A percentile compares a stretch with the other conserved stretches of the same genome.
phyloP scores from a whole-genome alignment of 2,113 vertebrate species.

The Cryptomyrus ogoouensis region DNA sequence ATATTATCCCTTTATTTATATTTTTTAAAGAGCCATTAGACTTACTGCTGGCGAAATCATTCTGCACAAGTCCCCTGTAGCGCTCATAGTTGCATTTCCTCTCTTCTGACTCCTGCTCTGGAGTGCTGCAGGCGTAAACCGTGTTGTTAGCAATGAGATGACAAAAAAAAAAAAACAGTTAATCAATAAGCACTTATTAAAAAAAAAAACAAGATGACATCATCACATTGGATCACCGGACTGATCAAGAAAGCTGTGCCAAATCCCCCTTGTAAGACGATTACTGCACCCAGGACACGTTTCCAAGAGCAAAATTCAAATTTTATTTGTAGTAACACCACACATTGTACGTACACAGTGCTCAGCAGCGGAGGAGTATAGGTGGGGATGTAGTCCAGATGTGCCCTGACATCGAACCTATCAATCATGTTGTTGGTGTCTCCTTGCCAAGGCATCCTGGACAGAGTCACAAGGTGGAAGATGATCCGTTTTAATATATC shows the following conservation, averaged over 20 bases:
- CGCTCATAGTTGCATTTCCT: constrained; percentile 94
- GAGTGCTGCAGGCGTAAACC: constrained; percentile 46
- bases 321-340: no score
- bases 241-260: neutral
- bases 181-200: neutral
- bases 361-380: constrained; percentile 79
- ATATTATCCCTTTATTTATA: neutral
- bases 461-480: constrained; percentile 5
- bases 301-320: neutral
- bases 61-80: constrained; percentile 92
- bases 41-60: constrained; percentile 94
- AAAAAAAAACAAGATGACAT: neutral
- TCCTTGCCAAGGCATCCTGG: constrained; percentile 96
- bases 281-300: neutral
- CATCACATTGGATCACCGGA: neutral
- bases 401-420: constrained; percentile 87
- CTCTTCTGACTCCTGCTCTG: constrained; percentile 85
- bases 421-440: constrained; percentile 96
- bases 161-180: neutral
- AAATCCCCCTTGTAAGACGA: neutral
- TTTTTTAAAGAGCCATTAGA: constrained; percentile 25
- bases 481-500: neutral
- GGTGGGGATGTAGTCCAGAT: constrained; percentile 86
- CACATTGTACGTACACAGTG: constrained; percentile 69
- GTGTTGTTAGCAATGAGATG: neutral